Evolutionary conservation across 2,797 vertebrate species (phyloP), one percentile per base, ranked within the genome.

Genomic region (Scarus forsteni): DNA sequence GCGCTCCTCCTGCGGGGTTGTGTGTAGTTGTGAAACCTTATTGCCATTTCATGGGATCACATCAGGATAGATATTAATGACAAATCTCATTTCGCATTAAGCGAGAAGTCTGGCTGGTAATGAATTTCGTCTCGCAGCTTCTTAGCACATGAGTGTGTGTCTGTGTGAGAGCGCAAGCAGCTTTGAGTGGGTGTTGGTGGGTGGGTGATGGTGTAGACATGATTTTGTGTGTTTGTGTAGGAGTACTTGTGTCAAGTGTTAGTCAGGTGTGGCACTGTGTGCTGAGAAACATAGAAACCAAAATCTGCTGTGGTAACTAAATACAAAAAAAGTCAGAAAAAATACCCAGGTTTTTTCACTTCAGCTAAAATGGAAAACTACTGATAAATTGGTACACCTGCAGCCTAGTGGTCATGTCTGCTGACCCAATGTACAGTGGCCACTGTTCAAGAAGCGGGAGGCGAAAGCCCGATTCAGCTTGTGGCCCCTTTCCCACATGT

Each of bases 61-160:
- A 81, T 84, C 81, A 71, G 89, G 58, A 89, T 85, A 75, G 59
- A 81, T 89, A 84, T 82, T 67, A 85, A 87, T 75, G 79, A 84
- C 73, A 80, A 79, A 81, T 75, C 66, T 78, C 65, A 68, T 89
- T 85, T 77, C 70, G 71, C 59, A 68, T 65, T 77, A 79, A 79
- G 79, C 14, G 73, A 85, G 76, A 74, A 85, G n/a, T 58, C 66
- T 62, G 66, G 61, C 70, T 58, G 75, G 54, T 78, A 65, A 85
- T 90, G 82, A 89, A 89, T 90, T 88, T 85, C 8, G 67, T 89
- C 83, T 91, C 81, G 50, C 85, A 77, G 81, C 69, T 83, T 89
- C 81, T 65, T 56, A 57, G 54, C 69, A 78, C 60, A 54, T 62
- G 60, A 39, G 60, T 9, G 53, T 48, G 48, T 68, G 60, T 50